Evolutionary conservation across 2,888 invertebrate species (phyloP), one percentile per base, ranked within the genome.

Genomic region (Ctenicera cuprea): DNA sequence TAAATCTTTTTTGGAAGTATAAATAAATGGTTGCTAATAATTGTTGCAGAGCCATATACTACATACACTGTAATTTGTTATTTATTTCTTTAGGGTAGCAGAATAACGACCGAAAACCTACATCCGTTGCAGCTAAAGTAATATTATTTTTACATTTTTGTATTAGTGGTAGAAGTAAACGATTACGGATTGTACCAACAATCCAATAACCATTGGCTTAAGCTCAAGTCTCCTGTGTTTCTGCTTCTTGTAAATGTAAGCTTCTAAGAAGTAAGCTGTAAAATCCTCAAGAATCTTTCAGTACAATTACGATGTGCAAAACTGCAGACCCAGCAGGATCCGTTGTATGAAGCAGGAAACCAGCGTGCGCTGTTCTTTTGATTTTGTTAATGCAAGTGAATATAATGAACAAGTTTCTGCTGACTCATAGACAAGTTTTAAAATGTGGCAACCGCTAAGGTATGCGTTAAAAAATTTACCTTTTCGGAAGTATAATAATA

Each of bases 251-350:
- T 8, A 8, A 45, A 45, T 45, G 5, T 45, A n/a, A 3, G 18
- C 45, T 45, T 7, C 18, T 45, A 14, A 8, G 45, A 45, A 45
- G 43, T n/a, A n/a, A n/a, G n/a, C 16, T 37, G 11, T 20, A 30
- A 37, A 33, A 37, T 18, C 16, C 1, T 37, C 37, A 3, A 33
- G 37, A 37, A 37, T 37, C 37, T 5, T 30, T 37, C 57, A 16
- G 5, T 14, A 16, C 14, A 26, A 26, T 50, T n/a, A 57, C 57
- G 8, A 37, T 37, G 57, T 57, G 57, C 57, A 22, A 20, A 65
- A 33, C n/a, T 65, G 65, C 65, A 63, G 18, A 50, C 50, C 37
- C 65, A 52, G 52, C 50, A 65, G 65, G 50, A 26, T 43, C n/a
- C 22, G 37, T 38, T 50, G 18, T 14, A 5, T 26, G 37, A 50